These are phyloP conservation scores for Pachyrhynchus sulphureomaculatus DNA, from an alignment of 1,140 invertebrate genomes.

Conservation along the genomic window DNA sequence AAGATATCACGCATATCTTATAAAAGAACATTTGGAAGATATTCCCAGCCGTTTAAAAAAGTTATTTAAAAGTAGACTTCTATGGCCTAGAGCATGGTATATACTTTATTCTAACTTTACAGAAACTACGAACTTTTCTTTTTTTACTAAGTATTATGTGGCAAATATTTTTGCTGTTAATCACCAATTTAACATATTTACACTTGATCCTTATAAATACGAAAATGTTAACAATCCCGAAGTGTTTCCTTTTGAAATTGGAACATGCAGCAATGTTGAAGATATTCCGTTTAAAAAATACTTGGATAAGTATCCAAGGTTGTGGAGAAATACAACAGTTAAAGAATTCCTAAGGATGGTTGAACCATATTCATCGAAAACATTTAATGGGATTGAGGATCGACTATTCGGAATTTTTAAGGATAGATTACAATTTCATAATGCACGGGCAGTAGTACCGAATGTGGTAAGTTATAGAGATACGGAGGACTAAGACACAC, in stretches of 20 bases:
- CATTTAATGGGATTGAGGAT: background rate
- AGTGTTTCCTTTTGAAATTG: background rate
- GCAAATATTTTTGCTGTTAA: background rate
- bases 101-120: background rate
- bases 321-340: background rate
- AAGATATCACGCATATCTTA: background rate
- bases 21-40: background rate
- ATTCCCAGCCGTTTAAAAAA: background rate
- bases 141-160: background rate
- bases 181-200: background rate
- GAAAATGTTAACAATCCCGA: background rate
- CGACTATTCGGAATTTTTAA: background rate
- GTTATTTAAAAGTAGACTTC: background rate
- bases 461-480: no score
- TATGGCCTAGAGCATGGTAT: background rate
- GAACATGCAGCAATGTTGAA: background rate
- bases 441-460: no score
- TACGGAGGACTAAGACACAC: no score
- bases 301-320: background rate
- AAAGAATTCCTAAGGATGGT: background rate
- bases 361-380: background rate
- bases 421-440: background rate
- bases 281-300: background rate
- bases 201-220: background rate
- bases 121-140: background rate